phyloP scores from a whole-genome alignment of 2,888 invertebrate genomes.

The Pollenia angustigena region DNA sequence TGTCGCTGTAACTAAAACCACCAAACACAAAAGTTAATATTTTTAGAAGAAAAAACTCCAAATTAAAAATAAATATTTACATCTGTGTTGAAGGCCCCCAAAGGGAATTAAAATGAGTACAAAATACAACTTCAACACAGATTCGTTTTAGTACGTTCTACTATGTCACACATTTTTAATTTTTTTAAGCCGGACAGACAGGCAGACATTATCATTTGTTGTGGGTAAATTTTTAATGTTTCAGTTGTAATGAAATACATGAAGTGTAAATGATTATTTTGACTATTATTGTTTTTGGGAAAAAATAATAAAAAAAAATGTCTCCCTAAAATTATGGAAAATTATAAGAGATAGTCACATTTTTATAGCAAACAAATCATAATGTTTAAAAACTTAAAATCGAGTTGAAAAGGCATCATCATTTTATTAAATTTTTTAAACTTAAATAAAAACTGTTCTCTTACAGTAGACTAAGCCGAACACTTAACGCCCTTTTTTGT shows the following conservation, averaged over 20 bases:
- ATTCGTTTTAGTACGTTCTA: conserved; percentile 15
- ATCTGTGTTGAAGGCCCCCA: conserved; percentile 59
- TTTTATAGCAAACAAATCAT: conserved; percentile 6
- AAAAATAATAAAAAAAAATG: conserved; percentile 4
- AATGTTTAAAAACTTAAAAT: neutral
- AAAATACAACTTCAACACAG: conserved; percentile 11
- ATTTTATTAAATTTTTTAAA: neutral
- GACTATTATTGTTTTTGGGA: neutral
- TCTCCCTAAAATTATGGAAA: conserved; percentile 20
- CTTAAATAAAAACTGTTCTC: neutral
- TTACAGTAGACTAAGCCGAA: too few relatives aligned
- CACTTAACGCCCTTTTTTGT: too few relatives aligned
- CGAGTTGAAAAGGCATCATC: conserved; percentile 13
- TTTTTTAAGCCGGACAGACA: neutral
- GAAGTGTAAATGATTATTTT: conserved; percentile 58
- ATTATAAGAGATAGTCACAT: neutral
- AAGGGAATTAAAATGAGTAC: conserved; percentile 47
- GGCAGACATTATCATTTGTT: conserved; percentile 6
- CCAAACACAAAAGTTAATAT: conserved; percentile 59
- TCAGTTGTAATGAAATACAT: conserved; percentile 37
- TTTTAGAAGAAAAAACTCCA: conserved; percentile 23
- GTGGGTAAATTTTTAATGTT: conserved; percentile 18
- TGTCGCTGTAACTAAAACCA: conserved; percentile 35
- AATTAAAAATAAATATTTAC: conserved; percentile 50
- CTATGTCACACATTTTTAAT: conserved; percentile 4